These are phyloP conservation scores for Corythornis madagascariensis DNA, from an alignment of 2,113 vertebrate genomes.

Conservation along the genomic window DNA sequence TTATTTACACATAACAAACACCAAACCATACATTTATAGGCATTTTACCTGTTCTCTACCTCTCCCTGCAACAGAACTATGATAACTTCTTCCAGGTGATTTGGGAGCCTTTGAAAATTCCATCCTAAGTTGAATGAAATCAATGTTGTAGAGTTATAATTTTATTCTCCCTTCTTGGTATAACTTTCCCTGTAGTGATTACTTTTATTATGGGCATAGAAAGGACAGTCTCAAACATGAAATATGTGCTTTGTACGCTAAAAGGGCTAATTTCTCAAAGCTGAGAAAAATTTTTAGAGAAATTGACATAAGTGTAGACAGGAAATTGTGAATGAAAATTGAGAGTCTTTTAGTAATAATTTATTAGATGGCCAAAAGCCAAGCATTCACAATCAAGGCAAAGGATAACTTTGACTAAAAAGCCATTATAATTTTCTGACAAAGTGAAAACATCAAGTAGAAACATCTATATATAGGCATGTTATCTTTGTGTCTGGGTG, in stretches of 20 bases:
- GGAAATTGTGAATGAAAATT: constrained; percentile 52
- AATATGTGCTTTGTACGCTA: constrained; percentile 9
- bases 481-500: neutral
- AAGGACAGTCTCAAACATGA: constrained; percentile 15
- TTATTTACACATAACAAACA: neutral
- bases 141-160: neutral
- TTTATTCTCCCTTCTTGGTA: neutral
- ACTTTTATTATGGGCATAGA: neutral
- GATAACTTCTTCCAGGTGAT: neutral
- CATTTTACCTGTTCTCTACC: neutral
- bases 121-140: neutral
- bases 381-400: neutral
- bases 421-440: neutral
- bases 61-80: neutral
- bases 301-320: constrained; percentile 41
- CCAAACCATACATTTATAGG: neutral
- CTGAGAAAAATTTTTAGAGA: constrained; percentile 19
- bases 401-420: constrained; percentile 21
- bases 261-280: constrained; percentile 41
- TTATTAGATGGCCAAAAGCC: constrained; percentile 46
- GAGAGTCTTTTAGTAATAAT: constrained; percentile 33
- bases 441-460: neutral
- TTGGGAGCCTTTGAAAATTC: neutral
- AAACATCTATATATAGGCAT: neutral
- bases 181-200: neutral